Conservation (phyloP, 2,113 vertebrate genomes). For the Rhodinocichla rosea region DNA sequence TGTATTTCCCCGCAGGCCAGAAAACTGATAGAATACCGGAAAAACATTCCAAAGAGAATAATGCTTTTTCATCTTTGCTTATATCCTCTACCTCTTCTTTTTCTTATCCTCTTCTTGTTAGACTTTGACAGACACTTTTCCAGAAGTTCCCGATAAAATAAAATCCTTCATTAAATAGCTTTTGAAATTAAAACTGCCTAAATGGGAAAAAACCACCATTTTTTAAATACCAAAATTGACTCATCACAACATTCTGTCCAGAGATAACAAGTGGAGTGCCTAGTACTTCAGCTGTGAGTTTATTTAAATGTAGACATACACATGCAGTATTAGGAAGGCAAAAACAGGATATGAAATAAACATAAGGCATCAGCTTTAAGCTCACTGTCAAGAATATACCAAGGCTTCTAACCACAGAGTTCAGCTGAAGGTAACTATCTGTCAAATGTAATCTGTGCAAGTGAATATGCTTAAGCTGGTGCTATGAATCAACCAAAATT, state of each 20-base stretch:
- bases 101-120: background rate
- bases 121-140: background rate
- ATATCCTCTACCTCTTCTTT: background rate
- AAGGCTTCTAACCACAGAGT: constrained; percentile 78
- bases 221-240: constrained; percentile 47
- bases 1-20: background rate
- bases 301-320: constrained; percentile 76
- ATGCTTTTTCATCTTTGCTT: background rate
- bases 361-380: constrained; percentile 80
- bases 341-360: constrained; percentile 82
- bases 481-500: constrained; percentile 81
- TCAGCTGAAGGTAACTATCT: constrained; percentile 84
- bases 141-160: background rate
- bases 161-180: background rate
- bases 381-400: constrained; percentile 76
- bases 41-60: background rate
- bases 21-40: background rate
- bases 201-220: background rate
- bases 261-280: constrained; percentile 61
- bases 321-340: constrained; percentile 65
- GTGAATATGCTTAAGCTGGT: constrained; percentile 80
- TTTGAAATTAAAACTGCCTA: constrained; percentile 57
- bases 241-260: constrained; percentile 48
- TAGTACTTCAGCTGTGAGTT: constrained; percentile 66
- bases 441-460: constrained; percentile 80